Evolutionary conservation across 2,797 vertebrate species (phyloP).

Genomic region (Avahi laniger): DNA sequence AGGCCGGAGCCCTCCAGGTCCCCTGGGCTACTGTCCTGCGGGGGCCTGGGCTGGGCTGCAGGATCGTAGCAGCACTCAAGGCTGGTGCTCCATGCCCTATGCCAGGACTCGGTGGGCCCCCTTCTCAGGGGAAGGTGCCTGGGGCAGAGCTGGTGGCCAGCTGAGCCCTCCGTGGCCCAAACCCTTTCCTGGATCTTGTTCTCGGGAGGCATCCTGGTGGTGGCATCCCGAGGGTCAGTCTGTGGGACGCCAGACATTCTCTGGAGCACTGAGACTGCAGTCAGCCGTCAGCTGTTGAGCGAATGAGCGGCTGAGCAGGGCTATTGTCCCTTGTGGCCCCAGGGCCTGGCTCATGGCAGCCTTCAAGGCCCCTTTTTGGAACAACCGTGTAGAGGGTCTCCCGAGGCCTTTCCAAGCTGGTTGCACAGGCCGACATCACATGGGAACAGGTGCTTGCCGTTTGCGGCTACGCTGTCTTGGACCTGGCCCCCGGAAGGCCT

Average conservation of each 20-base stretch:
- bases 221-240: background rate
- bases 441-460: background rate
- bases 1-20: background rate
- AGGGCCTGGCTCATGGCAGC: background rate
- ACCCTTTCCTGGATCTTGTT: background rate
- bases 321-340: too few relatives aligned
- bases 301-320: background rate
- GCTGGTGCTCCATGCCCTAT: too few relatives aligned
- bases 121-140: background rate
- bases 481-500: background rate
- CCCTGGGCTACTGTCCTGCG: background rate
- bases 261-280: fast-evolving
- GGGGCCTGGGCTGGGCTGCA: background rate
- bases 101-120: background rate
- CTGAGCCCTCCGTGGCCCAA: background rate
- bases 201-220: fast-evolving
- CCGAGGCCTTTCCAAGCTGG: fast-evolving
- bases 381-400: background rate
- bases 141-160: background rate
- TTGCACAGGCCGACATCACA: fast-evolving
- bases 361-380: background rate
- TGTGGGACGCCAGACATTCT: background rate
- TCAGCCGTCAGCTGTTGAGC: fast-evolving
- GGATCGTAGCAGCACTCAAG: background rate
- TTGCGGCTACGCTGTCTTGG: fast-evolving